These are phyloP conservation scores for Idaea aversata DNA, from an alignment of 2,888 invertebrate species.

Conservation along the genomic window DNA sequence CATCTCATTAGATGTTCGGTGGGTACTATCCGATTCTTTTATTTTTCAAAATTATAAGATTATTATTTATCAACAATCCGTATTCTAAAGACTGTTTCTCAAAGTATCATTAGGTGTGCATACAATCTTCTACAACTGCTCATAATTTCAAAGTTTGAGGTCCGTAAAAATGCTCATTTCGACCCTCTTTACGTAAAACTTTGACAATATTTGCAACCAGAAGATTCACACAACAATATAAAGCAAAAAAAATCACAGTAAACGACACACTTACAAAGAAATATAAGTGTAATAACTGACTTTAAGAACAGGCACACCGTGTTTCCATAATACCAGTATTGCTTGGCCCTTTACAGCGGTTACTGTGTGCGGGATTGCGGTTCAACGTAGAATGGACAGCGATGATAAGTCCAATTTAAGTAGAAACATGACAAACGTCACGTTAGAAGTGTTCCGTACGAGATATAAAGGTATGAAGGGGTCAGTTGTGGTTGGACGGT, in stretches of 20 bases:
- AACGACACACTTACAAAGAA: slow-evolving; percentile 50
- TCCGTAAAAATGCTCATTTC: slow-evolving; percentile 1
- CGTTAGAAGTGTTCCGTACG: slow-evolving; percentile 22
- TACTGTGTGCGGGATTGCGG: slow-evolving; percentile 12
- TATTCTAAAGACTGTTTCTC: too few relatives aligned
- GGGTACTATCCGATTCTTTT: too few relatives aligned
- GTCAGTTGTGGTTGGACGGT: slow-evolving; percentile 28
- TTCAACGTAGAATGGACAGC: slow-evolving; percentile 25
- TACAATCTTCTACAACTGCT: neutral
- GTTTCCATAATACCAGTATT: slow-evolving; percentile 20
- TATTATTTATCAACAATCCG: too few relatives aligned
- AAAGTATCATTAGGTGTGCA: neutral
- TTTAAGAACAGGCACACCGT: slow-evolving; percentile 41
- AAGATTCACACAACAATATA: slow-evolving; percentile 20
- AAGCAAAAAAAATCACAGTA: slow-evolving; percentile 38
- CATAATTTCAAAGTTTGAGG: neutral
- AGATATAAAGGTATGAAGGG: slow-evolving; percentile 21
- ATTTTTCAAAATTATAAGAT: too few relatives aligned
- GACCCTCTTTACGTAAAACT: neutral
- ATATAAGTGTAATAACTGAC: slow-evolving; percentile 57
- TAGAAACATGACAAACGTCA: slow-evolving; percentile 26
- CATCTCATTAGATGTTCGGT: too few relatives aligned
- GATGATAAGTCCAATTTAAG: slow-evolving; percentile 30
- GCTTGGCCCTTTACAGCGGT: slow-evolving; percentile 17
- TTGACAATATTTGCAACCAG: neutral